phyloP scores from a whole-genome alignment of 1,140 invertebrate genomes.

The Nasonia vitripennis region DNA sequence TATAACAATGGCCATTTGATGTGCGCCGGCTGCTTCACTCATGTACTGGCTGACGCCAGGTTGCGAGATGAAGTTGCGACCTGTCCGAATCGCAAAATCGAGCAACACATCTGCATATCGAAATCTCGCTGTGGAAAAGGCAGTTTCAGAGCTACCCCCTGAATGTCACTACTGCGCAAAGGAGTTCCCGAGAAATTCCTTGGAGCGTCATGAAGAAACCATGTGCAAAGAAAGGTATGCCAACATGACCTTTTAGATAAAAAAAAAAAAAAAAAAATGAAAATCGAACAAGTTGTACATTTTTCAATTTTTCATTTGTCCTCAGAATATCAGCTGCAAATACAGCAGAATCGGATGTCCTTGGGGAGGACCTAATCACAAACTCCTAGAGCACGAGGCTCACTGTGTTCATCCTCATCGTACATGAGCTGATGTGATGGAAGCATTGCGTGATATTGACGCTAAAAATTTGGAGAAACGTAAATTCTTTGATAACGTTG shows the following conservation, averaged over 20 bases:
- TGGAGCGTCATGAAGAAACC: constrained; percentile 89
- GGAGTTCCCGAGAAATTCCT: constrained; percentile 89
- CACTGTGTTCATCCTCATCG: constrained; percentile 88
- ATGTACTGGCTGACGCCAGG: constrained; percentile 94
- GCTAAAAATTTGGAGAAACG: constrained; percentile 82
- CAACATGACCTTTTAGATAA: not conserved
- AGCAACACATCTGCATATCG: constrained; percentile 89
- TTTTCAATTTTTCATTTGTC: constrained; percentile 37
- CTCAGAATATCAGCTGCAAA: constrained; percentile 87
- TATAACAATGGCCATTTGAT: constrained; percentile 97
- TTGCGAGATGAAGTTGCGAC: constrained; percentile 94
- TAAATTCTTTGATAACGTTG: constrained; percentile 83
- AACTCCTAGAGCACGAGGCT: constrained; percentile 85
- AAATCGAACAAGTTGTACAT: not conserved
- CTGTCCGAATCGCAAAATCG: constrained; percentile 95
- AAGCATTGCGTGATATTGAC: constrained; percentile 84
- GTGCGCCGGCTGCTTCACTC: constrained; percentile 97
- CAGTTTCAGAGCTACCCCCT: constrained; percentile 92
- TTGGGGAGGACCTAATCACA: constrained; percentile 92
- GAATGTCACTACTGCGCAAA: constrained; percentile 92
- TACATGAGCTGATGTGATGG: constrained; percentile 89
- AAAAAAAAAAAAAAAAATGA: too few species aligned
- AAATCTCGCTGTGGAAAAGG: constrained; percentile 96
- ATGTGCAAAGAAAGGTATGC: constrained; percentile 90
- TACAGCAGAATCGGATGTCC: constrained; percentile 92